Evolutionary conservation across 2,888 invertebrate genomes (phyloP).

Genomic region (Gisinianus flammeolus): DNA sequence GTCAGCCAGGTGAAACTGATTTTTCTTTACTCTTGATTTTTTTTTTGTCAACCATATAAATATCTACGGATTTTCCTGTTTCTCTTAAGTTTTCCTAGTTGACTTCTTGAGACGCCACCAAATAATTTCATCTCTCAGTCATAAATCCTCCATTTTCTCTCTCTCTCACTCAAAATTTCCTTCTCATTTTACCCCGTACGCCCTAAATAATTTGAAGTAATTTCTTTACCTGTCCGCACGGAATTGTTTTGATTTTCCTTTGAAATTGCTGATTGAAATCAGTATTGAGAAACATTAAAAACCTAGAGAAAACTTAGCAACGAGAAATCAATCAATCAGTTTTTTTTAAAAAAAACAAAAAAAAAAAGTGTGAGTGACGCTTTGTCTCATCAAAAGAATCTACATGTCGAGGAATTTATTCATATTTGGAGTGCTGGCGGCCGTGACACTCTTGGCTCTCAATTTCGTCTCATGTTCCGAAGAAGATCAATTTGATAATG

Average conservation of each 20-base stretch:
- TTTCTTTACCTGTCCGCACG: too few species aligned
- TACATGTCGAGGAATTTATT: too few species aligned
- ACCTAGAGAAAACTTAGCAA: too few species aligned
- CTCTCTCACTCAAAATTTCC: background rate
- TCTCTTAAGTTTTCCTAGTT: constrained; percentile 15
- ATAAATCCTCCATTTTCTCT: background rate
- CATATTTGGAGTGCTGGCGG: constrained; percentile 18
- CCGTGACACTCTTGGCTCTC: constrained; percentile 12
- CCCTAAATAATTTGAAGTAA: background rate
- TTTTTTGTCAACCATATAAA: constrained; percentile 25
- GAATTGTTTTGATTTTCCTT: too few species aligned
- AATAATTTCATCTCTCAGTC: background rate
- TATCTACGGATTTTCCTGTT: constrained; percentile 23
- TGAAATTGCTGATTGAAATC: too few species aligned
- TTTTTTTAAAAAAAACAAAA: too few species aligned
- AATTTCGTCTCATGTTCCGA: constrained; percentile 8
- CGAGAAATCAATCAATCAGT: too few species aligned
- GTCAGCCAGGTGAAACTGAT: constrained; percentile 8
- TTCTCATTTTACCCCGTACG: background rate
- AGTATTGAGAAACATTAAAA: too few species aligned
- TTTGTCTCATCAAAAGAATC: too few species aligned
- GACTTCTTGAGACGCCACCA: background rate
- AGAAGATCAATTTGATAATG: constrained; percentile 35
- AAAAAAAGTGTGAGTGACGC: too few species aligned
- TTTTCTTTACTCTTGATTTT: background rate